Percentiles rank a stretch among this genome's conserved stretches.
phyloP scores from a whole-genome alignment of 2,113 vertebrate genomes.

The Xiphias gladius region DNA sequence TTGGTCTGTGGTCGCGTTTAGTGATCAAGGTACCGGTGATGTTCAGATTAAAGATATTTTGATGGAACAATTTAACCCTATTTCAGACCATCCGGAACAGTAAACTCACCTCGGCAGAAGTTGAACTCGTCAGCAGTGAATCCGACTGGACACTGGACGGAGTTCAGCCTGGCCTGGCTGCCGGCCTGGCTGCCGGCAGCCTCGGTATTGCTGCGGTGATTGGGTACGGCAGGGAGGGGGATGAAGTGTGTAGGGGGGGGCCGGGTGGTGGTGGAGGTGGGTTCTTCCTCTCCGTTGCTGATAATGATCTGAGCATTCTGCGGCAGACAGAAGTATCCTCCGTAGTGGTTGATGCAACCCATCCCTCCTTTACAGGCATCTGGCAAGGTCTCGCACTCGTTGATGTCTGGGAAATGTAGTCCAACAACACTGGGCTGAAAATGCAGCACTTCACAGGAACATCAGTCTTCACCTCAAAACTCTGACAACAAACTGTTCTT shows the following conservation, averaged over 20 bases:
- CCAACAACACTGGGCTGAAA: not conserved
- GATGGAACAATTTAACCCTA: not conserved
- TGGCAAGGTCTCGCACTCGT: slow-evolving; percentile 88
- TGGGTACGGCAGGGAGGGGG: not conserved
- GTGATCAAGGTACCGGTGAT: not conserved
- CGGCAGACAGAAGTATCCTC: slow-evolving; percentile 89
- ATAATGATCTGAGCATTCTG: slow-evolving; percentile 19
- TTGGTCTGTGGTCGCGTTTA: no score
- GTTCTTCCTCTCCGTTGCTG: not conserved
- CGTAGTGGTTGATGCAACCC: slow-evolving; percentile 91
- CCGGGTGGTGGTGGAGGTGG: not conserved
- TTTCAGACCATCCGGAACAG: not conserved
- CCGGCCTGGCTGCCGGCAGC: no score
- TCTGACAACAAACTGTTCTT: no score
- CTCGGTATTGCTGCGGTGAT: no score
- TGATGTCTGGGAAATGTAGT: slow-evolving; percentile 81
- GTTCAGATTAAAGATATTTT: not conserved
- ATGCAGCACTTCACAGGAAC: no score
- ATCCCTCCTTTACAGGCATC: slow-evolving; percentile 90
- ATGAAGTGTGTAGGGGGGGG: not conserved
- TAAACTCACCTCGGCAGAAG: slow-evolving; percentile 13
- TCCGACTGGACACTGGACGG: not conserved
- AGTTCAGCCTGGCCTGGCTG: not conserved
- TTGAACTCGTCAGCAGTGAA: slow-evolving; percentile 5
- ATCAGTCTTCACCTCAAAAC: no score